A percentile compares a stretch with the other conserved stretches of the same genome.
phyloP scores from a whole-genome alignment of 2,113 vertebrate species.

The Agelaius phoeniceus region DNA sequence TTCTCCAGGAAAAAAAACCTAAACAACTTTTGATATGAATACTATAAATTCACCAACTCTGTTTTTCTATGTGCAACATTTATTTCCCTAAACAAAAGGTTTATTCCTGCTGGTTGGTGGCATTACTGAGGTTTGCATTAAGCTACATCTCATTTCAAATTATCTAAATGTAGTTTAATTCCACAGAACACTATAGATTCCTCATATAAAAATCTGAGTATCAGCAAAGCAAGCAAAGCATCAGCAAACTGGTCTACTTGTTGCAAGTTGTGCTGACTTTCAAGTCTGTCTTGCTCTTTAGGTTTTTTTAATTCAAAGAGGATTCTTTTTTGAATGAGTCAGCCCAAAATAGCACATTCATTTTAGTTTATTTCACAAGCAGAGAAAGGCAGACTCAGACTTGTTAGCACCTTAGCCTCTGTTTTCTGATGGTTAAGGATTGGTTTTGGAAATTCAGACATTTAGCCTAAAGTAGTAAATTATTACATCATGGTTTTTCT shows the following conservation, averaged over 20 bases:
- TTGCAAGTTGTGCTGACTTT: neutral
- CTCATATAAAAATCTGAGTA: neutral
- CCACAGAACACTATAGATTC: neutral
- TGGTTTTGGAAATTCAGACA: neutral
- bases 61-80: neutral
- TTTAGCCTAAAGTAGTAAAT: neutral
- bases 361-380: neutral
- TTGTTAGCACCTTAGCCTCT: neutral
- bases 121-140: neutral
- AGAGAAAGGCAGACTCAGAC: neutral
- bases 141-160: neutral
- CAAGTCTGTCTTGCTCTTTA: neutral
- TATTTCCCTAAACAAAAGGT: neutral
- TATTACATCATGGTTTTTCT: neutral
- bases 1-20: neutral
- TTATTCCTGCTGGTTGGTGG: neutral
- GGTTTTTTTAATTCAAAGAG: neutral
- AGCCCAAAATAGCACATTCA: neutral
- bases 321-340: neutral
- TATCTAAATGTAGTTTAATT: neutral
- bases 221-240: neutral
- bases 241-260: neutral
- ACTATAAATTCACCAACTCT: neutral
- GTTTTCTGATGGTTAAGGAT: neutral
- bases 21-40: neutral